phyloP scores from a whole-genome alignment of 2,888 invertebrate genomes.

The Pherbina coryleti region DNA sequence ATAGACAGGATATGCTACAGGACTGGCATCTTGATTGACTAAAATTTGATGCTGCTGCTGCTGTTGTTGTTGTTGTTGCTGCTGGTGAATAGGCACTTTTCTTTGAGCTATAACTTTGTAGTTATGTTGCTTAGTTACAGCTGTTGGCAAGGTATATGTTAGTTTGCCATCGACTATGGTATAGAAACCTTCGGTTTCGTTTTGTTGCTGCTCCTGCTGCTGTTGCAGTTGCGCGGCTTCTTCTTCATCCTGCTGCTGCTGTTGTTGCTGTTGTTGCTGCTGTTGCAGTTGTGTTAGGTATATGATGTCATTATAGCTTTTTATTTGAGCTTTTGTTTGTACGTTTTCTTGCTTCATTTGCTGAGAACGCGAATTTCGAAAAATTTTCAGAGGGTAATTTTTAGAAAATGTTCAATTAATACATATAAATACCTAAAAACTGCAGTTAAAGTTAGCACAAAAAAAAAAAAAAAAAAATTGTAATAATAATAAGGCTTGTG shows the following conservation, averaged over 20 bases:
- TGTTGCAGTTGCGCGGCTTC: conserved; percentile 56
- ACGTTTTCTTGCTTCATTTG: conserved; percentile 69
- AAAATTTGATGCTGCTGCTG: conserved; percentile 54
- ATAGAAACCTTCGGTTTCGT: conserved; percentile 48
- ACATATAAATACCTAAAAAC: conserved; percentile 2
- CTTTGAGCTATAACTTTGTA: conserved; percentile 46
- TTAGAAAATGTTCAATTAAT: conserved; percentile 15
- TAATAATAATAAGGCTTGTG: not conserved
- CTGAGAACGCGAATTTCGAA: conserved; percentile 47
- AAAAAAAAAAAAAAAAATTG: too few species aligned
- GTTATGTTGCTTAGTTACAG: conserved; percentile 42
- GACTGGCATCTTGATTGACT: conserved; percentile 55
- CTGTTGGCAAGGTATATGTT: conserved; percentile 49
- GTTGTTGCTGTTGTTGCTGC: conserved; percentile 58
- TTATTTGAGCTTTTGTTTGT: conserved; percentile 83
- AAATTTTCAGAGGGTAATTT: conserved; percentile 33
- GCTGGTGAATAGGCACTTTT: conserved; percentile 40
- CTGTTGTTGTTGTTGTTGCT: conserved; percentile 56
- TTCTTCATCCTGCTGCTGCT: conserved; percentile 54
- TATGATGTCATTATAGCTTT: conserved; percentile 80
- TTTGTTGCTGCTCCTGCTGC: conserved; percentile 50
- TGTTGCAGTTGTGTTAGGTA: conserved; percentile 68
- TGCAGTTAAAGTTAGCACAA: not conserved
- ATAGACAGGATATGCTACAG: conserved; percentile 79
- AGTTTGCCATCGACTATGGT: conserved; percentile 54